Evolutionary conservation across 1,140 invertebrate species (phyloP).

Genomic region (Reticulitermes speratus): DNA sequence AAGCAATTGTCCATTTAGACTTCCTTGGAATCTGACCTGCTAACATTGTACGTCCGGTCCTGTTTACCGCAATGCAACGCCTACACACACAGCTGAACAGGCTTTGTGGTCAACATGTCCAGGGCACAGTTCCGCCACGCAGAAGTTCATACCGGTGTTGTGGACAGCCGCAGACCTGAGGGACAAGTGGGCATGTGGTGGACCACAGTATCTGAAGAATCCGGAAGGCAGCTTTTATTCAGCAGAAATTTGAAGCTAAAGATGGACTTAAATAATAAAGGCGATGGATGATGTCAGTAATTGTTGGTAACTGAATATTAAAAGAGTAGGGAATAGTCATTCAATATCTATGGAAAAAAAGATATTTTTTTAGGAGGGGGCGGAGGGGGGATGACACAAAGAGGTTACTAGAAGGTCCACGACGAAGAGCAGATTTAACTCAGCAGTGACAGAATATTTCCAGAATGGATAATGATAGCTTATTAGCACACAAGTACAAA

Average conservation of each 20-base stretch:
- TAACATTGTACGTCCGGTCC: not conserved
- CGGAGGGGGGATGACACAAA: too few relatives aligned
- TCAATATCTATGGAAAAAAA: too few relatives aligned
- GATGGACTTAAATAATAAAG: too few relatives aligned
- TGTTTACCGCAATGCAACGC: slow-evolving; percentile 7
- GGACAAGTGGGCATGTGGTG: not conserved
- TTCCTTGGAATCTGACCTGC: slow-evolving; percentile 11
- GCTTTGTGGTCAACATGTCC: not conserved
- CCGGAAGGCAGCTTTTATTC: not conserved
- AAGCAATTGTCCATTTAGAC: not conserved
- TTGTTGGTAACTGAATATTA: too few relatives aligned
- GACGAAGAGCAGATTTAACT: too few relatives aligned
- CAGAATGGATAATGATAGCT: too few relatives aligned
- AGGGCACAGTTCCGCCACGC: not conserved
- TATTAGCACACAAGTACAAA: too few relatives aligned
- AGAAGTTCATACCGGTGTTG: not conserved
- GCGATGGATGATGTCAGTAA: too few relatives aligned
- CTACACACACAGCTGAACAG: not conserved
- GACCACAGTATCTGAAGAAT: not conserved
- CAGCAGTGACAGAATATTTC: too few relatives aligned
- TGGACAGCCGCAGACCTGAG: not conserved
- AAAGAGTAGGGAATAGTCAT: too few relatives aligned
- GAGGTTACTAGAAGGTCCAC: too few relatives aligned
- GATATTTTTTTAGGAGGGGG: too few relatives aligned
- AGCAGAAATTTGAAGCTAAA: not conserved